Base-by-base conservation (phyloP, 1,140 invertebrate genomes). In the Stegodyphus mimosarum region DNA sequence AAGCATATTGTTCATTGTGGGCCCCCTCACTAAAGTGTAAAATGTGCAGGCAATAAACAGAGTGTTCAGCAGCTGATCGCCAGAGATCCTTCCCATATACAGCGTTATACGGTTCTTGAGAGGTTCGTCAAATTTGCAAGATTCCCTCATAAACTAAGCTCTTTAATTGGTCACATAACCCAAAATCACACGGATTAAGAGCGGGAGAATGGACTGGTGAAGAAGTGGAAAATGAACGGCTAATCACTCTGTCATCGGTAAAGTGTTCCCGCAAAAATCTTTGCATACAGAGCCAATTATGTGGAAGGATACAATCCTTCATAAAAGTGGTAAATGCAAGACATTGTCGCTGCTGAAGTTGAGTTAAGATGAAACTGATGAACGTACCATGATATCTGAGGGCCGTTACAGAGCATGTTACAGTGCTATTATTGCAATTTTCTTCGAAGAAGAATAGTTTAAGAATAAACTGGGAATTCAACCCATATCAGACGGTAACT, bases 331-430 rank as follows among this genome's bases (percentile, higher is more conserved):
- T 55, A 55, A 13, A 55, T 55, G 53, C 7, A 55, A 67, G 66
- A 15, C 66, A 67, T 67, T 67, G 66, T 67, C 66, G n/a, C n/a
- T 67, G 66, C n/a, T 67, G 66, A 17, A 67, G 66, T 33, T 67
- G 66, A 67, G 66, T 7, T 67, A 67, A 7, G n/a, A 67, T 67
- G 18, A 7, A 67, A 67, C 15, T 67, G 6, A 9, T 67, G 18
- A 67, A n/a, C 7, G 18, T 33, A 7, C n/a, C 66, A 17, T n/a
- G 66, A 67, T 67, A 67, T 33, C n/a, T 67, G 7, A 67, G n/a
- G 66, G n/a, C n/a, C n/a, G 18, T 17, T 9, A 67, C n/a, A 17
- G 66, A 9, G 7, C 18, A 67, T 67, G 66, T 67, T 67, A 67
- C 66, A 67, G n/a, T 7, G 7, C 18, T n/a, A 67, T 67, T 67